A percentile compares a stretch with the other conserved stretches of the same genome.
These are phyloP conservation scores for Epinephelus malabaricus DNA, from an alignment of 2,797 vertebrate genomes.

Conservation along the genomic window DNA sequence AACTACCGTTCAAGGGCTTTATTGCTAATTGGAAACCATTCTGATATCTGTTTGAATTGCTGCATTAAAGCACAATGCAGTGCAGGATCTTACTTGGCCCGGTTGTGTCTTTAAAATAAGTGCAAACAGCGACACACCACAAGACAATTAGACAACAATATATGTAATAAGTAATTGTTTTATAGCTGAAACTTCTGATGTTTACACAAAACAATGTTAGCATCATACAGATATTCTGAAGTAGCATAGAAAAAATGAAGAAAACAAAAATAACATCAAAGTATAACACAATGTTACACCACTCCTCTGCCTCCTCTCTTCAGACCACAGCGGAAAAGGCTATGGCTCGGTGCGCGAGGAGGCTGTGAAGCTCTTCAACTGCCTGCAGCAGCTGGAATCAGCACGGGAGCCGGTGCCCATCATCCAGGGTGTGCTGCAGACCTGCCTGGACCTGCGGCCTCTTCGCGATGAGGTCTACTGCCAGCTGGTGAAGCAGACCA, in stretches of 20 bases:
- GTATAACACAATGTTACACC: neutral
- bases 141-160: neutral
- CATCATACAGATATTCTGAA: neutral
- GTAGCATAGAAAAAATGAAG: neutral
- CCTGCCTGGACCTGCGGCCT: slow-evolving; percentile 94
- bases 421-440: slow-evolving; percentile 98
- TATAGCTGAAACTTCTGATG: neutral
- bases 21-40: slow-evolving; percentile 13
- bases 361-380: slow-evolving; percentile 95
- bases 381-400: slow-evolving; percentile 94
- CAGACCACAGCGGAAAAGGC: slow-evolving; percentile 86
- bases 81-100: neutral
- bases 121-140: neutral
- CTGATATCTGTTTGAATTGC: slow-evolving; percentile 6
- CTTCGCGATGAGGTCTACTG: slow-evolving; percentile 97
- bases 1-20: neutral
- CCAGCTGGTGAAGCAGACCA: slow-evolving; percentile 98
- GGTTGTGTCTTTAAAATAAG: slow-evolving; percentile 2
- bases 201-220: neutral
- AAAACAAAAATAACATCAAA: neutral
- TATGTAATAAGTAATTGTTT: neutral
- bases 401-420: slow-evolving; percentile 90
- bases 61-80: slow-evolving; percentile 1
- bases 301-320: neutral
- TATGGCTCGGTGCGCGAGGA: slow-evolving; percentile 94